Percentiles rank a stretch among this genome's conserved stretches.
Conservation (phyloP, 2,888 invertebrate genomes). For the Agrotis ipsilon region DNA sequence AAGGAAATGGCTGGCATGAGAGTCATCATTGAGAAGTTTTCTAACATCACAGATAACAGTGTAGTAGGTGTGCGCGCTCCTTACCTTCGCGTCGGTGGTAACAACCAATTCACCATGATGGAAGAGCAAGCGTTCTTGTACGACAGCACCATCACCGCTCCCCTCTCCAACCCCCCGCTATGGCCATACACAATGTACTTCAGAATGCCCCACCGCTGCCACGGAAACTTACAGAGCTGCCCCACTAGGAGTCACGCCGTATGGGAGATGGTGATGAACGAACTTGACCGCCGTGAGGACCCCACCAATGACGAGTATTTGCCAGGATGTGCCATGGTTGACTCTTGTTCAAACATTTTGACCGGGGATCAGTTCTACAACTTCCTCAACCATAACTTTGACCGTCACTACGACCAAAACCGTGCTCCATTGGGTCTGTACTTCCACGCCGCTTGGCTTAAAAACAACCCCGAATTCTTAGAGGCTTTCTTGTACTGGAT, state of each 20-base stretch:
- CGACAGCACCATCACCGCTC: slow-evolving; percentile 98
- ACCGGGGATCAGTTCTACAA: slow-evolving; percentile 98
- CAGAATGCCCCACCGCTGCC: slow-evolving; percentile 98
- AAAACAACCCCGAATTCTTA: slow-evolving; percentile 97
- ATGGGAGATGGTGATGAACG: slow-evolving; percentile 99
- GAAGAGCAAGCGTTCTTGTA: slow-evolving; percentile 98
- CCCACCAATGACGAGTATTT: slow-evolving; percentile 97
- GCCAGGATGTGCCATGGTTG: slow-evolving; percentile 98
- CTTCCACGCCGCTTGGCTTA: slow-evolving; percentile 98
- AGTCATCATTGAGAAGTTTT: slow-evolving; percentile 96
- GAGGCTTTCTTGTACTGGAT: slow-evolving; percentile 98
- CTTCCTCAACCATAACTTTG: slow-evolving; percentile 98
- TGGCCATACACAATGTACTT: slow-evolving; percentile 99
- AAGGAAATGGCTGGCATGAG: slow-evolving; percentile 99
- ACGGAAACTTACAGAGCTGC: slow-evolving; percentile 97
- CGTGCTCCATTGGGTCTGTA: slow-evolving; percentile 97
- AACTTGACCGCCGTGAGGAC: slow-evolving; percentile 97
- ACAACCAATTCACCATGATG: slow-evolving; percentile 99
- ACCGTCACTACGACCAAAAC: slow-evolving; percentile 97
- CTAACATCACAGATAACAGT: slow-evolving; percentile 97
- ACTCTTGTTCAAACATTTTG: slow-evolving; percentile 98
- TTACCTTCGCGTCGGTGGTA: slow-evolving; percentile 97
- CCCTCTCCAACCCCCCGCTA: slow-evolving; percentile 97
- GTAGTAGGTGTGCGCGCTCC: slow-evolving; percentile 98
- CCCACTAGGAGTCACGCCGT: slow-evolving; percentile 98